Base-by-base conservation (phyloP, 1,140 invertebrate species). In the Potamilus streckersoni region DNA sequence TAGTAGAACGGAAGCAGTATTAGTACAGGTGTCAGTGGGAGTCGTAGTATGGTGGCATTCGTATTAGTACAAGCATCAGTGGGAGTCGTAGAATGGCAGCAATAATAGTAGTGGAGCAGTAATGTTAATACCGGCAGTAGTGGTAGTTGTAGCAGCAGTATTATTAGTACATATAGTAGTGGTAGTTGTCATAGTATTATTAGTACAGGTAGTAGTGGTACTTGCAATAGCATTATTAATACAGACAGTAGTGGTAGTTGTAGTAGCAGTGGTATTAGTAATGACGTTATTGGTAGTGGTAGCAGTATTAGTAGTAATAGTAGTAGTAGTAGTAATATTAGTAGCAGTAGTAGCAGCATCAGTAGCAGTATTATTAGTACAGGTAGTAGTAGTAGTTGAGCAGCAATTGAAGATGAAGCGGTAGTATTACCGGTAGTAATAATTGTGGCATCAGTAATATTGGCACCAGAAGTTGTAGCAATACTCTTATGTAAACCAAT, bases 361-460 rank as follows among this genome's bases (percentile, higher is more conserved):
- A 69, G 6, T 76, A 72, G 69, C 62, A 76, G 69, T 60, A 70
- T 19, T 70, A 59, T 69, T 76, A 65, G 69, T 60, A 71, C 59
- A 72, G 38, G 70, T 13, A 63, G 70, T 63, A 63, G 60, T 71
- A 8, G 20, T 63, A 8, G 59, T 63, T 6, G 23, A 31, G 59
- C 38, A 71, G 70, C 63, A 31, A 59, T 23, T 11, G 19, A n/a
- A 71, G 67, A 1, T 60, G 20, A 64, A 64, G 58, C 55, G 23
- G 59, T 63, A 71, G 60, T 72, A 72, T 14, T 20, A 57, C n/a
- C 27, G 58, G 59, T 72, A 64, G 74, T 23, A 71, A 69, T 64
- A 71, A 49, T 76, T 72, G 74, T 72, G 57, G 74, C 64, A 59
- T n/a, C 38, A 66, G 31, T 49, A 71, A 20, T 59, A 20, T 55